Evolutionary conservation across 2,888 invertebrate genomes (phyloP), one percentile per base, ranked within the genome.

Genomic region (Scelioninae gen. 2): DNA sequence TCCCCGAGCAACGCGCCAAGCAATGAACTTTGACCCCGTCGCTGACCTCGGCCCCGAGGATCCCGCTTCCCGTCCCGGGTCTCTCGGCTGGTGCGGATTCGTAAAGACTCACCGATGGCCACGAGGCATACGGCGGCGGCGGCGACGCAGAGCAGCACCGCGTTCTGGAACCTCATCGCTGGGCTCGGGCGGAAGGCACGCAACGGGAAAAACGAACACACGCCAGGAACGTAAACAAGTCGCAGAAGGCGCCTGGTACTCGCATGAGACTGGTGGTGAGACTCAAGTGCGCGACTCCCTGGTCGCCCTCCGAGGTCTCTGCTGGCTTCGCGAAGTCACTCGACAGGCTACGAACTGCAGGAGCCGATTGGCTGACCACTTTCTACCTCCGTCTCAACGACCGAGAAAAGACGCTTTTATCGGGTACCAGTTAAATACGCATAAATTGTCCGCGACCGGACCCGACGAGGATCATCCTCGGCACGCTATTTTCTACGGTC

Each of bases 291-390:
- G 58, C 61, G 58, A 53, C 73, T 71, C 18, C 53, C 68, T 57
- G 69, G 57, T 39, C 53, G 37, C 31, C 65, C 35, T 22, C 74
- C 43, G 65, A 55, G 60, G 61, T 70, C 46, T 48, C 55, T 18
- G 37, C 46, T 63, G 46, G 68, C 68, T 70, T 55, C 60, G 74
- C 69, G 58, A 68, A 76, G 76, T 72, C 68, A 69, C 77, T 76
- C 72, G 70, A 75, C 75, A 60, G 73, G 74, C 69, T 74, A 35
- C 73, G 60, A 75, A 63, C 69, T 61, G 73, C 73, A 60, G 76
- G 60, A 79, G 80, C 82, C 75, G 73, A 85, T 84, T 85, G 85
- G 85, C 80, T 81, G 85, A 83, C 82, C 79, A 84, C 85, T 85
- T 85, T 85, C 84, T 85, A 84, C 76, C 76, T 71, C 73, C 60